Percentiles rank a stretch among this genome's conserved stretches.
phyloP scores from a whole-genome alignment of 2,113 vertebrate genomes.

The Alethe diademata region DNA sequence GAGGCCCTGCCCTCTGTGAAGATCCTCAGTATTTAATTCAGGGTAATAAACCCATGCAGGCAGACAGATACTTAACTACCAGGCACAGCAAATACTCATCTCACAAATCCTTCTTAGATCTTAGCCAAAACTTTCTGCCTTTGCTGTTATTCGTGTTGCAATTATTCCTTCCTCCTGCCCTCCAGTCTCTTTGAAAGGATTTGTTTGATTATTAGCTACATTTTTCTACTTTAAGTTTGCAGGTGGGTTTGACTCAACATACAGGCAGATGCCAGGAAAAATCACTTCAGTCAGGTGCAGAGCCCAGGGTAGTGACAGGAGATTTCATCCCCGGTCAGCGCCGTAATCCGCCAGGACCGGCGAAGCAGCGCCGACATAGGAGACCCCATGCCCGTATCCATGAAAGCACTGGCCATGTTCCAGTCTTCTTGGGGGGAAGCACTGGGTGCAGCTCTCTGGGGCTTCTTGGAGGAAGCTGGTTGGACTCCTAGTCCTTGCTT shows the following conservation, averaged over 20 bases:
- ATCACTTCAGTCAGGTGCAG: background rate
- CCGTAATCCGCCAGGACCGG: fast-evolving
- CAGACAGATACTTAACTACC: background rate
- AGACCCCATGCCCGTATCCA: fast-evolving
- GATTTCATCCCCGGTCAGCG: background rate
- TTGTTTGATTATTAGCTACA: background rate
- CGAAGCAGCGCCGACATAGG: background rate
- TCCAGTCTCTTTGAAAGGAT: background rate
- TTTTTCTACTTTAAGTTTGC: background rate
- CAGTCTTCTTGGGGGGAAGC: background rate
- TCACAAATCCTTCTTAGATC: background rate
- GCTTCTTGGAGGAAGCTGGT: background rate
- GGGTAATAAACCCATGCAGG: background rate
- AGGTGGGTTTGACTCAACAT: background rate
- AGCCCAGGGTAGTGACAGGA: background rate
- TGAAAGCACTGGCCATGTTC: background rate
- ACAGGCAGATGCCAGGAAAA: background rate
- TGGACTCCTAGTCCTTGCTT: background rate
- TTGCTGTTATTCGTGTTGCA: background rate
- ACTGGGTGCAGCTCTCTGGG: background rate
- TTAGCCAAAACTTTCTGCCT: background rate
- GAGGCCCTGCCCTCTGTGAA: background rate
- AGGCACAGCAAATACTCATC: background rate
- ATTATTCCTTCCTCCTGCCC: background rate
- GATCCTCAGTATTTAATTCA: background rate